Percentiles rank a stretch among this genome's conserved stretches.
Conservation (phyloP, 2,797 vertebrate genomes). For the Melanotaenia parkinsoni region DNA sequence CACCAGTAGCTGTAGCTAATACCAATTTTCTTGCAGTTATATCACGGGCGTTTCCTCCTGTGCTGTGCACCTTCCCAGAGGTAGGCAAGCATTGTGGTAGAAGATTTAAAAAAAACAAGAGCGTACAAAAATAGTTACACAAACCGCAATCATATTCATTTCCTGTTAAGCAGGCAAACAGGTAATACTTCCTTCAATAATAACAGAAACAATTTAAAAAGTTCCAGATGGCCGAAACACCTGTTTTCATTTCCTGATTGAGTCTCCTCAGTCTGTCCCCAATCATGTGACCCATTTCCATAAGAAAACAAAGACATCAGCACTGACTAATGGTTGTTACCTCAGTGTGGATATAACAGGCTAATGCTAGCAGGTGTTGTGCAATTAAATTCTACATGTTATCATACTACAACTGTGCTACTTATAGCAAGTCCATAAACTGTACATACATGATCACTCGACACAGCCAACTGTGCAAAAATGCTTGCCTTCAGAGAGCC, state of each 20-base stretch:
- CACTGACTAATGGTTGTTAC: not conserved
- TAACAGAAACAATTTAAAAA: not conserved
- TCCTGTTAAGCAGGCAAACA: not conserved
- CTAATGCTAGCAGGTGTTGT: not conserved
- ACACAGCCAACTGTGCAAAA: not conserved
- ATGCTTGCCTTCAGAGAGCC: not conserved
- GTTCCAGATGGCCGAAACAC: not conserved
- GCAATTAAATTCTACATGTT: not conserved
- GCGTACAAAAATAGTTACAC: not conserved
- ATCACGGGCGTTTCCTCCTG: not conserved
- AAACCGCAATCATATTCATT: not conserved
- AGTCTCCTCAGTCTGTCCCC: not conserved
- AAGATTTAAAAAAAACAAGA: not conserved
- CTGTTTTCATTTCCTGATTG: constrained; percentile 1
- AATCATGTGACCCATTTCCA: not conserved
- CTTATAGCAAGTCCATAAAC: not conserved
- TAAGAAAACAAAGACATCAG: not conserved
- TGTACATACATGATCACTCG: not conserved
- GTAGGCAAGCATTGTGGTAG: not conserved
- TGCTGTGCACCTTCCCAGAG: not conserved
- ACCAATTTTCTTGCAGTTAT: not conserved
- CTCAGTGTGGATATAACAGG: not conserved
- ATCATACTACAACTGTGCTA: not conserved
- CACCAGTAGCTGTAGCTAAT: not conserved
- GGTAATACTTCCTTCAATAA: not conserved